Base-by-base conservation (phyloP, 2,113 vertebrate genomes). In the Xenus cinereus region DNA sequence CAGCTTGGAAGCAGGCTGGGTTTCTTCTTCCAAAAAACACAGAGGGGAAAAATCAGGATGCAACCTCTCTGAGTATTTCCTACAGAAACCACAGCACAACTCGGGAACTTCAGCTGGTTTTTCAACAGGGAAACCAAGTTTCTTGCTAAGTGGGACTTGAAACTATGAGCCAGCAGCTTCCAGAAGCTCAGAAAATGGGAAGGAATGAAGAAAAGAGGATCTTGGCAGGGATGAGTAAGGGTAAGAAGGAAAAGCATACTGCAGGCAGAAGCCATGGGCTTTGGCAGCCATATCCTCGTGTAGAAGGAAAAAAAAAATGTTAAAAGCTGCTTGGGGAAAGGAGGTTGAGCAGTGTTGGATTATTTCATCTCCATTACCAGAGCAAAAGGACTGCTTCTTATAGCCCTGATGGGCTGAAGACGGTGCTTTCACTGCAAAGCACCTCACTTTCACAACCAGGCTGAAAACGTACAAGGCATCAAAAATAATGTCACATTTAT, bases 241-340 rank as follows among this genome's bases (percentile, higher is more conserved):
- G 87, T 94, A 91, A 93, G 84, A 91, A 93, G 77, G 66, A 82
- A 95, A 96, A 94, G 78, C 93, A 69, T 84, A 78, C 94, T 89
- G 87, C 87, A 96, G 89, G 87, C 89, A 92, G 80, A 64, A 93
- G 91, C 72, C 89, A 92, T 17, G 2, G 89, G 72, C 89, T 95
- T 94, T 95, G 93, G 94, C 95, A 97, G 89, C 41, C 76, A 75
- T 76, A 89, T 95, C 56, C 33, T 89, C 35, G 21, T 79, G 81
- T 79, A 82, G 71, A 93, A 68, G 60, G 39, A 30, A 72, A 93
- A 84, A 89, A 92, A 15, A 0, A 71, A 48, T 48, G 86, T 79
- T 91, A 87, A 97, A 96, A 95, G 86, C 89, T 85, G 84, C 91
- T 96, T 89, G 87, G 86, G 72, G 81, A 96, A 95, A 92, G 73